Base-by-base conservation (phyloP, 2,113 vertebrate genomes). In the Uropsilus gracilis region DNA sequence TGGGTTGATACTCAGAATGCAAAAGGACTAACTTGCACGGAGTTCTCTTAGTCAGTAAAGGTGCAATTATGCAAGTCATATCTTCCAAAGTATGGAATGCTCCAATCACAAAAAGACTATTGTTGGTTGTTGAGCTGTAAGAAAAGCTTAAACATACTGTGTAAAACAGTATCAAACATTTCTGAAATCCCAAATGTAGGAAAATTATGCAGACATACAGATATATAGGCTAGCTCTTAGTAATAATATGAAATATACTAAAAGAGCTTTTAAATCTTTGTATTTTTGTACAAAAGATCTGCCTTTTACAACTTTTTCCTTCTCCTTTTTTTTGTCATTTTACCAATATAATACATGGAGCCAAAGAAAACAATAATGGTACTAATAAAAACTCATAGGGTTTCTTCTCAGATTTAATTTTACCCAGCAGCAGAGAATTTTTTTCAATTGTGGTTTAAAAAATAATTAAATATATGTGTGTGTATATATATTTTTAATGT, bases 211-310 rank as follows among this genome's bases (percentile, higher is more conserved):
- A 98, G 97, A 98, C 97, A 97, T 96, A 97, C 96, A 22, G 96
- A 96, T 98, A 98, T 98, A 98, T 98, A 99, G 97, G 97, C 97
- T 98, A 98, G 94, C 96, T 98, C 95, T 96, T 98, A 98, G 97
- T 98, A 97, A 97, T 98, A 97, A 98, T 98, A 98, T 98, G 98
- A 98, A 98, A 98, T 98, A 98, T 98, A 98, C 98, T 98, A 98
- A 98, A 98, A 98, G 98, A 98, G 98, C 98, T 98, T 98, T 98
- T 98, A 98, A 98, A 98, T 98, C 98, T 98, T 98, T 98, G 97
- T 99, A 99, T 98, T 99, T 99, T 99, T 99, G 98, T 99, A 99
- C 98, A 99, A 98, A 98, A 98, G 97, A 97, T 98, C 98, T 98
- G 97, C 98, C 96, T 98, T 95, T 98, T 98, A 98, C 90, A 97